Base-by-base conservation (phyloP, 2,113 vertebrate genomes). In the Datnioides undecimradiatus region DNA sequence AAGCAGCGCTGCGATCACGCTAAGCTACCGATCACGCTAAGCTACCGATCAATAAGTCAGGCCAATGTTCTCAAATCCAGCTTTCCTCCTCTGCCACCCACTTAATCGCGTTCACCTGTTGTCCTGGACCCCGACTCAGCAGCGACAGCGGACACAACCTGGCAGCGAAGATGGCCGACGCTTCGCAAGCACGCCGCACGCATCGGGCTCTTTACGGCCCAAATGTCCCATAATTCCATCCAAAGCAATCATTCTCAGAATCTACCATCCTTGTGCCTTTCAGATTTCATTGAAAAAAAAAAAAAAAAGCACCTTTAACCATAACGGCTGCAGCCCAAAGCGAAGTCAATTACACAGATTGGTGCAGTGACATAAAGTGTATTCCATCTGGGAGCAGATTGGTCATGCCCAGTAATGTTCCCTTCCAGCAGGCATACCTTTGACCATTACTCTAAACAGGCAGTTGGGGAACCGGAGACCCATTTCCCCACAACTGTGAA, bases 321-420 rank as follows among this genome's bases (percentile, higher is more conserved):
- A 76, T 86, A 83, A 88, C 55, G 84, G 76, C 73, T 69, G 64
- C 83, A 78, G 91, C 87, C 84, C 84, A 83, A 87, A 90, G 88
- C 78, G 71, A 87, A 90, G 87, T 93, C 92, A 87, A 88, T 91
- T 88, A 82, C 91, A 86, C 73, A 88, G 91, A 91, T 92, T 87
- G 91, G 86, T 80, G 87, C 76, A 62, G 88, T 88, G 91, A 92
- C 91, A 91, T 90, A 80, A 90, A 93, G 89, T 92, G 90, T 90
- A 83, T 92, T 93, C 88, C 92, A 93, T 93, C 85, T 90, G 91
- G 92, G 88, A 92, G 88, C 90, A 90, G 87, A 90, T 90, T 93
- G 91, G 89, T 92, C 88, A 88, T 78, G 87, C 72, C 87, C 89
- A 64, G 86, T 93, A 92, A 92, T 92, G 90, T 92, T 90, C 89